Evolutionary conservation across 2,797 vertebrate species (phyloP).

Genomic region (Pangasius larnaudii): DNA sequence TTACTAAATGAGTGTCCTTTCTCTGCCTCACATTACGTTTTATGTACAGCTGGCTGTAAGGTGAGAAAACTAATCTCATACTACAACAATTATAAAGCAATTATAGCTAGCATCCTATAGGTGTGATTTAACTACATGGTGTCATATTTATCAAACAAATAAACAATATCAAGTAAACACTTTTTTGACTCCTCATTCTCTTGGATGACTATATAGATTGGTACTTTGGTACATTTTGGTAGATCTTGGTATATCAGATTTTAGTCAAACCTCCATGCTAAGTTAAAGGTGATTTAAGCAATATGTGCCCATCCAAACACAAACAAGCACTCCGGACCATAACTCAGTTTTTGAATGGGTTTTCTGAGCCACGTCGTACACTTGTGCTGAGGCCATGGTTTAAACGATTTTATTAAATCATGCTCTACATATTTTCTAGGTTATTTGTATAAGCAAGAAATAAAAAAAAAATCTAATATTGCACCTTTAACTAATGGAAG

Average conservation of each 20-base stretch:
- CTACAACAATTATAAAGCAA: not conserved
- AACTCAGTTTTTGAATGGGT: not conserved
- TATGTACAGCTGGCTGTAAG: not conserved
- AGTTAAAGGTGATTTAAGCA: not conserved
- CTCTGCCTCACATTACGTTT: conserved; percentile 12
- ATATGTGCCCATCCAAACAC: not conserved
- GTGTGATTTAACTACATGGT: not conserved
- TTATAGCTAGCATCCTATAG: not conserved
- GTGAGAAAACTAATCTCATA: not conserved
- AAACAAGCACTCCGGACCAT: not conserved
- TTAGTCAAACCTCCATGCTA: not conserved
- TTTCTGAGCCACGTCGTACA: not conserved
- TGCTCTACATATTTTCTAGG: not conserved
- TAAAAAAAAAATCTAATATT: not conserved
- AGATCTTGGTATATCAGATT: not conserved
- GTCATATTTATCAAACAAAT: not conserved
- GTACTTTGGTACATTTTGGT: not conserved
- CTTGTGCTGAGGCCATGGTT: not conserved
- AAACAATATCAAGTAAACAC: not conserved
- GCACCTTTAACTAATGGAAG: not conserved
- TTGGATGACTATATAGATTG: not conserved
- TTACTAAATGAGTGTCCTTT: conserved; percentile 7
- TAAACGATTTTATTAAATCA: not conserved
- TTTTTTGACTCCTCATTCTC: not conserved
- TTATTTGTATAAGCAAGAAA: not conserved